These are phyloP conservation scores for Polyodon spathula DNA, from an alignment of 2,113 vertebrate genomes.

Conservation along the genomic window DNA sequence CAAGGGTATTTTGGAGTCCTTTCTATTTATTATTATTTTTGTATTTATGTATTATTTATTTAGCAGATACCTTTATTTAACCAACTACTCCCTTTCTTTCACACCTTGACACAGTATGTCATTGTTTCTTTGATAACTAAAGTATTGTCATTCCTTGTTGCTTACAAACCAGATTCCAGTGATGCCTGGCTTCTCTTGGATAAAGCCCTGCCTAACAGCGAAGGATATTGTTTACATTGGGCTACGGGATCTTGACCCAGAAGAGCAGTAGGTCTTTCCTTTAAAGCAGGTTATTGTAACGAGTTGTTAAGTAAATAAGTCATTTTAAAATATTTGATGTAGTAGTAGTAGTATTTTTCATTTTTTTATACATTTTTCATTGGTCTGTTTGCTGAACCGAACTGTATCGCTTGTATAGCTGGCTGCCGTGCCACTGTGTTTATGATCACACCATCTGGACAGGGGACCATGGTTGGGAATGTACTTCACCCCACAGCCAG, in stretches of 20 bases:
- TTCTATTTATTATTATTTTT: too few relatives aligned
- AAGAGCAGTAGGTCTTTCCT: conserved; percentile 45
- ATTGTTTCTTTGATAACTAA: too few relatives aligned
- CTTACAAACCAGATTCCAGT: conserved; percentile 29
- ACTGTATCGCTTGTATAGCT: too few relatives aligned
- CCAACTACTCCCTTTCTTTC: too few relatives aligned
- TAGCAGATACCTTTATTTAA: too few relatives aligned
- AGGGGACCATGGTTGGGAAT: conserved; percentile 75
- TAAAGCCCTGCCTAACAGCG: conserved; percentile 50
- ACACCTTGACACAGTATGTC: too few relatives aligned
- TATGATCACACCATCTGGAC: conserved; percentile 62
- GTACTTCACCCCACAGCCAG: conserved; percentile 85
- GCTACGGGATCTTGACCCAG: conserved; percentile 59
- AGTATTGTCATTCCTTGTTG: too few relatives aligned
- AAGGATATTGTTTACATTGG: conserved; percentile 58
- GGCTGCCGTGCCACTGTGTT: not conserved
- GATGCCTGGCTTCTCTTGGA: conserved; percentile 55
- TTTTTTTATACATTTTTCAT: not conserved
- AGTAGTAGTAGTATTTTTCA: not conserved
- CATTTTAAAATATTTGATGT: too few relatives aligned
- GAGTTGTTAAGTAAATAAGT: not conserved
- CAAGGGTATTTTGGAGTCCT: too few relatives aligned
- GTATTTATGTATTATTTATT: too few relatives aligned
- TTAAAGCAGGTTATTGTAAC: not conserved
- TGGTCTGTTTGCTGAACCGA: not conserved